Evolutionary conservation across 2,888 invertebrate genomes (phyloP), one percentile per base, ranked within the genome.

Genomic region (Ormyrus labotus): DNA sequence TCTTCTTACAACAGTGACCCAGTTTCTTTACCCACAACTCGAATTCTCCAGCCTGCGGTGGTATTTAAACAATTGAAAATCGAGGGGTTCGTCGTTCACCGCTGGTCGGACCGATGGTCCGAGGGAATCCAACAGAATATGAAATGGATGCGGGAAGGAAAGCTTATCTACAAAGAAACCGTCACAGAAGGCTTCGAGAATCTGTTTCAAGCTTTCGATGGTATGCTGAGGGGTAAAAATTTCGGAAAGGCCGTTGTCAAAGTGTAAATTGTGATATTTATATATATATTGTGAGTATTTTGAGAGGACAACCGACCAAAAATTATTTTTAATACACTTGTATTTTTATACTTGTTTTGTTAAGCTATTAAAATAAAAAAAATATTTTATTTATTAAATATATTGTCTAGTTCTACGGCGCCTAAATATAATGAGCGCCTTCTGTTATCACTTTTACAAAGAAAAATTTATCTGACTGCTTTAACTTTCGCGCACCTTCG

Each of bases 101-200:
- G 92, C 48, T 95, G 94, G 94, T 72, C 80, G 1, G 90, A 93
- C 83, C 64, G 93, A 76, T 94, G 93, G 93, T 87, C 91, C 47
- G 94, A 95, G 89, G 95, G 94, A 3, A 92, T 95, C 53, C 87
- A 92, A 51, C 93, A 94, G 83, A 94, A 95, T 89, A 86, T 93
- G 34, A 89, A 92, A 79, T 94, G 94, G 94, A 91, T 95, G 78
- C 90, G 91, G 69, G 93, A 94, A 91, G 96, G 95, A 60, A 95
- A 95, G 90, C 85, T 96, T 8, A 93, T 94, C 86, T 94, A 94
- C 86, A 91, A 92, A 83, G 96, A 96, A 89, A 95, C 95, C 60
- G 87, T 94, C 2, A 94, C 94, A 1, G 91, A 94, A 78, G 96
- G 95, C 1, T 96, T 96, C 89, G 94, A 95, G 83, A 95, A 95